Evolutionary conservation across 1,140 invertebrate species (phyloP), one percentile per base, ranked within the genome.

Genomic region (Batillaria attramentaria): DNA sequence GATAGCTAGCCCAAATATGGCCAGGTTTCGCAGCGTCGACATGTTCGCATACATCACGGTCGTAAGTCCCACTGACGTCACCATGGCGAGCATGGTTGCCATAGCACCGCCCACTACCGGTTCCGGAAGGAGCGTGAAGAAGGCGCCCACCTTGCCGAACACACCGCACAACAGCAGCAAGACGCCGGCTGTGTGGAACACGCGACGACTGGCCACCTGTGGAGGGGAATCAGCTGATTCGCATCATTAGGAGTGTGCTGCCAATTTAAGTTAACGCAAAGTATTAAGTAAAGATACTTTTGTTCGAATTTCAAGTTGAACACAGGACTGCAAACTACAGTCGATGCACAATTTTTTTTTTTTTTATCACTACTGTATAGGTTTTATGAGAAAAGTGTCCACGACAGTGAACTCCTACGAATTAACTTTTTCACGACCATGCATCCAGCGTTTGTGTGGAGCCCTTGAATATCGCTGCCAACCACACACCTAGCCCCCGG

Each of bases 101-200:
- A 97, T 97, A 77, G 96, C 93, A 2, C 96, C 96, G 0, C 95
- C 96, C 1, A 96, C 93, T 28, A 97, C 94, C 0, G 96, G 95
- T 85, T 95, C 94, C 5, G 96, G 96, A 70, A 97, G 96, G 69
- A 96, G 95, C 70, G 96, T 95, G 85, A 97, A 96, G 6, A 95
- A 91, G 0, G 95, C 95, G 28, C 95, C 95, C 4, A 50, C 95
- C 91, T 97, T 97, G 68, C 95, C 94, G 65, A 96, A 93, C 37
- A 70, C 16, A 20, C 68, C 41, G 37, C 37, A 70, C 39, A 70
- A 20, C 35, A 60, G 6, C 10, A 60, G 57, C 10, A 62, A 90
- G 0, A 93, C 83, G 3, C 95, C 95, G 0, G 95, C 95, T 92
- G 93, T 95, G 81, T 96, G 95, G 60, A 86, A 86, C 10, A 86